A percentile compares a stretch with the other conserved stretches of the same genome.
Evolutionary conservation across 2,113 vertebrate species (phyloP).

Genomic region (Plecturocebus donacophilus): DNA sequence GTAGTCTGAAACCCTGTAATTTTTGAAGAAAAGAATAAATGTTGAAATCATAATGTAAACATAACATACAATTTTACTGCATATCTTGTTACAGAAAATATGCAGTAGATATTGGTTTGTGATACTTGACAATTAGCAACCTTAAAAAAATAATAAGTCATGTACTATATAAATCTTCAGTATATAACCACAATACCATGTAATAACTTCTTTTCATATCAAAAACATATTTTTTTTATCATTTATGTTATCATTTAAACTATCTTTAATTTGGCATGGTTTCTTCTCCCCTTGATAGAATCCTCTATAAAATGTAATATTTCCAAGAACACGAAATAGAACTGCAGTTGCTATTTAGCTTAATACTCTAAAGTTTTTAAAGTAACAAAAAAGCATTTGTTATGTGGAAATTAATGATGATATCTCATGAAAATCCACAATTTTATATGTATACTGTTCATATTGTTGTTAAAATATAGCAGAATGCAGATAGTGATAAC

Average conservation of each 20-base stretch:
- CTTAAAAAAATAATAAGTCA: background rate
- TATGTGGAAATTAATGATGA: slow-evolving; percentile 82
- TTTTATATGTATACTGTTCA: slow-evolving; percentile 72
- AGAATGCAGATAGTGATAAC: slow-evolving; percentile 80
- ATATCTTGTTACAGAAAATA: background rate
- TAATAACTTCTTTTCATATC: background rate
- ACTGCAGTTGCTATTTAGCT: slow-evolving; percentile 76
- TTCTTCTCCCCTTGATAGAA: slow-evolving; percentile 56
- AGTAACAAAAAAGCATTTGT: slow-evolving; percentile 78
- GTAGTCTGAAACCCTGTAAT: background rate
- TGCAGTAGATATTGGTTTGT: background rate
- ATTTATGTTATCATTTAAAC: slow-evolving; percentile 45
- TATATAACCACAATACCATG: slow-evolving; percentile 6
- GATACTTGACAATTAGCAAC: background rate
- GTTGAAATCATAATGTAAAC: background rate
- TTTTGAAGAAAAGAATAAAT: background rate
- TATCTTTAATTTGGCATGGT: slow-evolving; percentile 33
- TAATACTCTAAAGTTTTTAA: slow-evolving; percentile 78
- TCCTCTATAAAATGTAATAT: slow-evolving; percentile 50
- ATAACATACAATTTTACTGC: background rate
- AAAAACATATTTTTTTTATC: background rate
- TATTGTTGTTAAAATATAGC: slow-evolving; percentile 82
- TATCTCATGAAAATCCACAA: slow-evolving; percentile 78
- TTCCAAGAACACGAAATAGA: slow-evolving; percentile 64
- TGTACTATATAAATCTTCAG: background rate